Evolutionary conservation across 2,888 invertebrate genomes (phyloP).

Genomic region (Meteorus colon): DNA sequence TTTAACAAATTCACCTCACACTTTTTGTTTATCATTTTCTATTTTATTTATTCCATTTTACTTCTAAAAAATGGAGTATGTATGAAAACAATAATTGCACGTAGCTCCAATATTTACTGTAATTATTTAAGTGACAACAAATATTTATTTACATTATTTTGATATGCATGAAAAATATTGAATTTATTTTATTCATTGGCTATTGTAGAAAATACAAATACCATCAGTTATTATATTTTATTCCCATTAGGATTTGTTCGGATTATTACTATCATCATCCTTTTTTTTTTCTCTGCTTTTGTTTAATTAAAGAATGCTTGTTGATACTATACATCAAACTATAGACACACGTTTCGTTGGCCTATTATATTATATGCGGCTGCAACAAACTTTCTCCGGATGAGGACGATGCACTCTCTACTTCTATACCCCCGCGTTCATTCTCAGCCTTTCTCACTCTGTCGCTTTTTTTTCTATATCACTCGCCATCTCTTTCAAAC

Average conservation of each 20-base stretch:
- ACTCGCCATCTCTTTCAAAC: neutral
- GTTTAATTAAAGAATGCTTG: slow-evolving; percentile 3
- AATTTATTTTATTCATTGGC: too few species aligned
- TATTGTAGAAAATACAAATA: too few species aligned
- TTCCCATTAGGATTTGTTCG: too few species aligned
- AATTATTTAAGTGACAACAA: slow-evolving; percentile 20
- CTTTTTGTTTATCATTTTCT: slow-evolving; percentile 15
- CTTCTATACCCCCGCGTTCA: slow-evolving; percentile 46
- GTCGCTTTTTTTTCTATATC: slow-evolving; percentile 1
- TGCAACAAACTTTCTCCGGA: slow-evolving; percentile 69
- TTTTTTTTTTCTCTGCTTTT: neutral
- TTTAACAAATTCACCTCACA: too few species aligned
- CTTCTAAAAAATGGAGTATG: slow-evolving; percentile 31
- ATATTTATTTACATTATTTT: neutral
- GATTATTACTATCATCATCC: too few species aligned
- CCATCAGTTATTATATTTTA: too few species aligned
- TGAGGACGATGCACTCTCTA: slow-evolving; percentile 72
- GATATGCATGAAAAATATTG: too few species aligned
- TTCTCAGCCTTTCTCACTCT: neutral
- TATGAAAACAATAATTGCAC: slow-evolving; percentile 24
- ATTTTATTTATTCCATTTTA: neutral
- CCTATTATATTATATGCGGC: slow-evolving; percentile 55
- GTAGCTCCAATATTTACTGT: slow-evolving; percentile 18
- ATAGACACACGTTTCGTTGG: slow-evolving; percentile 37
- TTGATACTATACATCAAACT: slow-evolving; percentile 5